Base-by-base conservation (phyloP, 2,888 invertebrate genomes). In the Pristionchus entomophagus region DNA sequence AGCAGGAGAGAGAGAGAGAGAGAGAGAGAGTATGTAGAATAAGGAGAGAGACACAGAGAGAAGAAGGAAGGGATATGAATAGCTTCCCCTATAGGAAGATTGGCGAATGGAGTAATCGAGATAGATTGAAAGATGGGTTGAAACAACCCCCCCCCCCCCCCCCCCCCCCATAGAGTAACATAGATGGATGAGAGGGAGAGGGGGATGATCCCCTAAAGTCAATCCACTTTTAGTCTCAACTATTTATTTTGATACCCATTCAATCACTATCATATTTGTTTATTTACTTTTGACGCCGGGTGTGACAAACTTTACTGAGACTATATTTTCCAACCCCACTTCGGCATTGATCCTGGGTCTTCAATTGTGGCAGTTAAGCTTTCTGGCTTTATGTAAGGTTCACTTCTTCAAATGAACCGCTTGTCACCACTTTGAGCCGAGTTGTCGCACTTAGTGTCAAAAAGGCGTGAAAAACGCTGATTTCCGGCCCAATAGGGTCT, bases 61-160 rank as follows among this genome's bases (percentile, higher is more conserved):
- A 56, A 12, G 29, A n/a, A 35, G 41, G 35, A 49, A 22, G 41
- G 29, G 85, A 51, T 86, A 81, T 86, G 53, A 81, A 81, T 69
- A 38, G 69, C 69, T 69, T 69, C 69, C 8, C 22, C 38, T n/a
- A 38, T 69, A 32, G 12, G 62, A 38, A 41, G 69, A 69, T 32
- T 32, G 65, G 32, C 69, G 69, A 69, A 35, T 35, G n/a, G 69
- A 12, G 32, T 65, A 65, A 65, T 65, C 32, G 69, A 41, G 38
- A 69, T 2, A n/a, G 69, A 38, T 35, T 22, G 38, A 22, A 8
- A 41, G 12, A 41, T 17, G 35, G 38, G 26, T 65, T n/a, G 69
- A 62, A 29, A 62, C 32, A 29, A 29, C 32, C 12, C 32, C 1
- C n/a, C n/a, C n/a, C n/a, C n/a, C n/a, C n/a, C n/a, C n/a, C n/a